These are phyloP conservation scores for Clarias pachynema DNA, from an alignment of 2,797 vertebrate genomes.

Conservation along the genomic window DNA sequence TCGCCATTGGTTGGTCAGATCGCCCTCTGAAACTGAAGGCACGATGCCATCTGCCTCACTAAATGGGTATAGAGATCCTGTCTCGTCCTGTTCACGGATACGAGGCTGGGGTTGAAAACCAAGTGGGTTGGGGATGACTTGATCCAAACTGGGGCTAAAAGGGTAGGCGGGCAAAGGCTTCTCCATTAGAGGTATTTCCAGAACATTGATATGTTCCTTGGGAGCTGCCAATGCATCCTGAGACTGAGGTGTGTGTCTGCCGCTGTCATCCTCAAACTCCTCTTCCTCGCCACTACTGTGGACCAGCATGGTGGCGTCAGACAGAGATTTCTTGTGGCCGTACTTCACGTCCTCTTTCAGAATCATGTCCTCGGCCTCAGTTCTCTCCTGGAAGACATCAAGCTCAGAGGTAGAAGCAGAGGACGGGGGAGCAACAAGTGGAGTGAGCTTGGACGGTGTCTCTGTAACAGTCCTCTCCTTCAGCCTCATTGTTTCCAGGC, in stretches of 20 bases:
- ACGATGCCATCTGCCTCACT: slow-evolving; percentile 79
- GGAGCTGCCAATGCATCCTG: slow-evolving; percentile 67
- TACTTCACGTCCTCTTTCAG: slow-evolving; percentile 77
- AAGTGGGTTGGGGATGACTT: slow-evolving; percentile 72
- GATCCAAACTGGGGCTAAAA: slow-evolving; percentile 73
- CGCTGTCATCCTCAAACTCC: slow-evolving; percentile 85
- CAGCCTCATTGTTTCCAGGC: slow-evolving; percentile 87
- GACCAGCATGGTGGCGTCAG: slow-evolving; percentile 96
- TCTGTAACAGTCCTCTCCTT: slow-evolving; percentile 89
- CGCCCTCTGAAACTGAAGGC: slow-evolving; percentile 90
- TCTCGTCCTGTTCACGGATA: slow-evolving; percentile 72
- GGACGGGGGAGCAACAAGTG: slow-evolving; percentile 62
- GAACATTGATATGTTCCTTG: slow-evolving; percentile 62
- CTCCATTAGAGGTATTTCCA: slow-evolving; percentile 77
- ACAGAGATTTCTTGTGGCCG: slow-evolving; percentile 93
- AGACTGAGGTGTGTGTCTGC: slow-evolving; percentile 71
- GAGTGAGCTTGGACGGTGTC: slow-evolving; percentile 61
- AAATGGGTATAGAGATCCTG: slow-evolving; percentile 70
- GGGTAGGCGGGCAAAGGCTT: slow-evolving; percentile 76
- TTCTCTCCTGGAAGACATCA: slow-evolving; percentile 78
- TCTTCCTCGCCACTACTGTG: slow-evolving; percentile 95
- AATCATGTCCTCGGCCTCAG: slow-evolving; percentile 75
- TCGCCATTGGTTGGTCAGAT: slow-evolving; percentile 82
- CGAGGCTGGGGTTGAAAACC: slow-evolving; percentile 81
- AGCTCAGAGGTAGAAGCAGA: slow-evolving; percentile 81